A percentile compares a stretch with the other conserved stretches of the same genome.
Conservation (phyloP, 1,140 invertebrate species). For the Euura lappo region DNA sequence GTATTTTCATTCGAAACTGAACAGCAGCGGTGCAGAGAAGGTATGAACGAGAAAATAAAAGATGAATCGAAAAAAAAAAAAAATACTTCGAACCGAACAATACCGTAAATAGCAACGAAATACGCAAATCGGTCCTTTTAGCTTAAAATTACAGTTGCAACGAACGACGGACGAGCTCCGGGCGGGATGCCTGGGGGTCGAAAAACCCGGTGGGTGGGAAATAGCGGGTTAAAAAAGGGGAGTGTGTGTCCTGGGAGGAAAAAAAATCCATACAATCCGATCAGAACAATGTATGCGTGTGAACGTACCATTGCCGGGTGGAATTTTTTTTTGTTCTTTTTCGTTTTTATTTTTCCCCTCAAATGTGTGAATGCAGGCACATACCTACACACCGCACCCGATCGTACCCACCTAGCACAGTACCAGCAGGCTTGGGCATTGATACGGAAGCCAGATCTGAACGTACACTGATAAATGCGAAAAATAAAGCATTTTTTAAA, state of each 20-base stretch:
- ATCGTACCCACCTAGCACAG: no score
- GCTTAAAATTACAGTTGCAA: slow-evolving; percentile 52
- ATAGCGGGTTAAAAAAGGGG: slow-evolving; percentile 14
- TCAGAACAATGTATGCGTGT: slow-evolving; percentile 29
- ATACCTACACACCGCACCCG: no score
- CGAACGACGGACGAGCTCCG: slow-evolving; percentile 37
- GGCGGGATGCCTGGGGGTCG: slow-evolving; percentile 21
- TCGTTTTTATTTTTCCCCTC: slow-evolving; percentile 30
- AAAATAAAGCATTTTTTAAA: slow-evolving; percentile 31
- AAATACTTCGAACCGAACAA: slow-evolving; percentile 10
- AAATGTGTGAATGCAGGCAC: no score
- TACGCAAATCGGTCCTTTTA: slow-evolving; percentile 50
- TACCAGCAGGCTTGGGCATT: slow-evolving; percentile 37
- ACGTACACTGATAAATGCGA: slow-evolving; percentile 47
- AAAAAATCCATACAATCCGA: slow-evolving; percentile 35
- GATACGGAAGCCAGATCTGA: slow-evolving; percentile 48
- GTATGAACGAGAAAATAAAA: background rate
- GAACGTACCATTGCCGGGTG: slow-evolving; percentile 24
- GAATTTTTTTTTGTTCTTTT: background rate
- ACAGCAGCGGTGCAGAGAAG: background rate
- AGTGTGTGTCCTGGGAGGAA: slow-evolving; percentile 21
- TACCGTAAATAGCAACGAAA: slow-evolving; percentile 35
- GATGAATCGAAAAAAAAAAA: background rate
- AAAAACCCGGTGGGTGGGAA: slow-evolving; percentile 17
- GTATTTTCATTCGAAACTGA: background rate